Conservation (phyloP, 2,797 vertebrate species). For the Diplodus sargus region DNA sequence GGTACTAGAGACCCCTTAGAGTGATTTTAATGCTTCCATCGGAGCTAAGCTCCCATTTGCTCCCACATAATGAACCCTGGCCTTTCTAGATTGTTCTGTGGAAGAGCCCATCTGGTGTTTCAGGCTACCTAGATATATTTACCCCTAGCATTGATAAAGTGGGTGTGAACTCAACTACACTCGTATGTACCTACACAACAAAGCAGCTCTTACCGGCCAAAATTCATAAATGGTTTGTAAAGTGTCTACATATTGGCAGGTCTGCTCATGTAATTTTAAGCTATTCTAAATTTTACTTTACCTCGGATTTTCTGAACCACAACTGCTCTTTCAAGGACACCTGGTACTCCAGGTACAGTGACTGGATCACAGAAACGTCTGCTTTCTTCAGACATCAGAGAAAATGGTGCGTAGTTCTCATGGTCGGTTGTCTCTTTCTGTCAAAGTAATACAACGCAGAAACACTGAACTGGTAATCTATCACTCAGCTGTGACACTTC, state of each 20-base stretch:
- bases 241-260: neutral
- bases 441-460: neutral
- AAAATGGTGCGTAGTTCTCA: constrained; percentile 61
- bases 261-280: neutral
- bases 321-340: constrained; percentile 54
- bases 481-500: neutral
- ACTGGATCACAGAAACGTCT: constrained; percentile 68
- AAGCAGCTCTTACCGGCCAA: too few relatives aligned
- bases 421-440: constrained; percentile 50
- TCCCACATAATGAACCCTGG: too few relatives aligned
- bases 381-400: constrained; percentile 42
- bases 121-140: too few relatives aligned
- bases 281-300: neutral
- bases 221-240: neutral
- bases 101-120: too few relatives aligned
- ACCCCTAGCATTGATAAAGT: too few relatives aligned
- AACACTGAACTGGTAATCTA: neutral
- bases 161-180: too few relatives aligned
- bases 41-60: too few relatives aligned
- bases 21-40: too few relatives aligned
- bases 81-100: too few relatives aligned
- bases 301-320: constrained; percentile 69
- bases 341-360: constrained; percentile 54
- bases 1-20: too few relatives aligned
- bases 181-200: too few relatives aligned